phyloP scores from a whole-genome alignment of 2,797 vertebrate genomes.

The Megaceryle alcyon region DNA sequence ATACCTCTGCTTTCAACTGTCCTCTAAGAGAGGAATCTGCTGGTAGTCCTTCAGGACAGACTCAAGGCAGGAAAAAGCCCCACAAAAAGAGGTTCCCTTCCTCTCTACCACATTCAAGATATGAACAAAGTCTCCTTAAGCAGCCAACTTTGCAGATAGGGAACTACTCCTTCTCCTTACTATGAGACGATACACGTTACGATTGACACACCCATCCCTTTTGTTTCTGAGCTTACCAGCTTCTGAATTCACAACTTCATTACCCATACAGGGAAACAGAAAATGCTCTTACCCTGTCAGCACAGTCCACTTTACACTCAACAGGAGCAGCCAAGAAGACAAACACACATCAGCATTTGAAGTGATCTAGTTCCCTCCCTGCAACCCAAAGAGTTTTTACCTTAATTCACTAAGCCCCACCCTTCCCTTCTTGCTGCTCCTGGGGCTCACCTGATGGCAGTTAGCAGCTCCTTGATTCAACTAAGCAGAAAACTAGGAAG shows the following conservation, averaged over 20 bases:
- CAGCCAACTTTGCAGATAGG: neutral
- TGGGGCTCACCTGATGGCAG: neutral
- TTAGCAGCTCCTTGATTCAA: neutral
- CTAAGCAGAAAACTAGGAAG: neutral
- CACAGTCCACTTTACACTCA: too few species aligned
- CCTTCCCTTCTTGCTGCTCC: neutral
- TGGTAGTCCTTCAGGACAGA: neutral
- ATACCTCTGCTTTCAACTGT: neutral
- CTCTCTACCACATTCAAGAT: neutral
- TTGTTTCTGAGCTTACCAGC: neutral
- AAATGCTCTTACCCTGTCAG: fast-evolving
- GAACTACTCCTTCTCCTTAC: neutral
- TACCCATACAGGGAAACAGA: neutral
- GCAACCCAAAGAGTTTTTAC: neutral
- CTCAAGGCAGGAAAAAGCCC: neutral
- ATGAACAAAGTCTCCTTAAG: neutral
- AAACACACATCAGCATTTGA: fast-evolving
- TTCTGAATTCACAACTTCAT: neutral
- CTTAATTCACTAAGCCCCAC: neutral
- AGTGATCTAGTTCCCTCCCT: fast-evolving
- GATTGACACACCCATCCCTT: neutral
- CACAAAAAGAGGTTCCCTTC: neutral
- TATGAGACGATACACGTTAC: fast-evolving
- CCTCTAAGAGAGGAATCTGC: neutral
- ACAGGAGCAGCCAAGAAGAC: neutral